Evolutionary conservation across 2,113 vertebrate species (phyloP).

Genomic region (Festucalex cinctus): DNA sequence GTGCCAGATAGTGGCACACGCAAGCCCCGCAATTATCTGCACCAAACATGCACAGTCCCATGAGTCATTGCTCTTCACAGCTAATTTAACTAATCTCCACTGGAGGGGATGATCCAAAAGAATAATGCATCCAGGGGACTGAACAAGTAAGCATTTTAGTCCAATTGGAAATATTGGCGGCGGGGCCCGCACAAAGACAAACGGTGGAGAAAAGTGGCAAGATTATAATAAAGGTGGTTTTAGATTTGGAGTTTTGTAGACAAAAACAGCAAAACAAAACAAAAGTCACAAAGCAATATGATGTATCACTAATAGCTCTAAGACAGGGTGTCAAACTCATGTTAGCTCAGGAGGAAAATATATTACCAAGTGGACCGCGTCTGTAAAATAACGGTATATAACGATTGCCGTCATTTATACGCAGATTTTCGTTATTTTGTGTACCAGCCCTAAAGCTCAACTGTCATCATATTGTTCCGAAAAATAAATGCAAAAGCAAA

Average conservation of each 20-base stretch:
- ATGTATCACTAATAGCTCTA: no score
- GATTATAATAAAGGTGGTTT: no score
- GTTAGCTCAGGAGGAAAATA: no score
- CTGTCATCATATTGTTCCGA: no score
- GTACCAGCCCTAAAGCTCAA: no score
- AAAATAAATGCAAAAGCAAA: no score
- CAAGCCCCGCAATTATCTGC: slow-evolving; percentile 63
- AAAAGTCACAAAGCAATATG: neutral
- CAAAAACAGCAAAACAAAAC: neutral
- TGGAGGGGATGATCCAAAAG: slow-evolving; percentile 63
- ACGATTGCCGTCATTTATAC: no score
- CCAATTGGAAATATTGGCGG: slow-evolving; percentile 16
- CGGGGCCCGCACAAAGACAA: neutral
- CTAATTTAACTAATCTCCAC: slow-evolving; percentile 73
- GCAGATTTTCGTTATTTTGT: no score
- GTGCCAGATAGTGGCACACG: slow-evolving; percentile 52
- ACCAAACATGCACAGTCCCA: slow-evolving; percentile 62
- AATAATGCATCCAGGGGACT: slow-evolving; percentile 49
- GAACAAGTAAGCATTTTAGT: slow-evolving; percentile 44
- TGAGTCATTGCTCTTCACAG: slow-evolving; percentile 70
- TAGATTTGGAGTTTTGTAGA: neutral
- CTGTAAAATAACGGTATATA: no score
- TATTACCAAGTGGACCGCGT: no score
- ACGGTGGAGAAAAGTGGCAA: neutral
- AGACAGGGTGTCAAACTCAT: no score